phyloP scores from a whole-genome alignment of 2,797 vertebrate genomes.

The Spinibarbus caldwelli region DNA sequence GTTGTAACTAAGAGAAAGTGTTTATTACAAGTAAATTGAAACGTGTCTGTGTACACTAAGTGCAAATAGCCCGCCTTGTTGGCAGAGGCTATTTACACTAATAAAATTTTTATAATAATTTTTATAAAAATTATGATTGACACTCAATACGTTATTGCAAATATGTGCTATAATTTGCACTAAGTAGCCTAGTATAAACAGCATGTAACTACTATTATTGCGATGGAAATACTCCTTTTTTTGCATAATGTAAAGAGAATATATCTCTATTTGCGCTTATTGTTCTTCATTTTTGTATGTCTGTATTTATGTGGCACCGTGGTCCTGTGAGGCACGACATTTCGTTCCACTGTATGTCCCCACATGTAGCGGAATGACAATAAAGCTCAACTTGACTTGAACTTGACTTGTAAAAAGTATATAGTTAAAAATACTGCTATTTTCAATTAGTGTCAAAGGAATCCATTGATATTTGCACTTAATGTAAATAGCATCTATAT shows the following conservation, averaged over 20 bases:
- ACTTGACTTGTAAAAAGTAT: background rate
- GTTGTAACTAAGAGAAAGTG: background rate
- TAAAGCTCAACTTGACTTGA: too few relatives aligned
- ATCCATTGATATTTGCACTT: background rate
- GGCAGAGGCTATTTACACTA: background rate
- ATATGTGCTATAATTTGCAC: background rate
- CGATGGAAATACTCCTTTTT: too few relatives aligned
- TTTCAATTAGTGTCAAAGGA: background rate
- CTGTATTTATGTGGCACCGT: too few relatives aligned
- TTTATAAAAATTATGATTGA: too few relatives aligned
- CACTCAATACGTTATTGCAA: too few relatives aligned
- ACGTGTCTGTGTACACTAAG: background rate
- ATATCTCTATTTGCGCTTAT: background rate
- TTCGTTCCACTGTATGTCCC: too few relatives aligned
- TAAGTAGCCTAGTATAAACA: background rate
- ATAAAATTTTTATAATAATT: too few relatives aligned
- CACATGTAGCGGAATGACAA: too few relatives aligned
- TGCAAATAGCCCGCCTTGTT: background rate
- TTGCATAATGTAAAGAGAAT: background rate
- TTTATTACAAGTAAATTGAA: background rate
- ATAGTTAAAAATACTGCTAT: background rate
- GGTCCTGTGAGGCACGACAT: too few relatives aligned
- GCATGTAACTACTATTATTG: too few relatives aligned
- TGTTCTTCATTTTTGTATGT: too few relatives aligned
- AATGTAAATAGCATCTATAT: background rate